Base-by-base conservation (phyloP, 2,797 vertebrate species). In the Acipenser oxyrinchus region DNA sequence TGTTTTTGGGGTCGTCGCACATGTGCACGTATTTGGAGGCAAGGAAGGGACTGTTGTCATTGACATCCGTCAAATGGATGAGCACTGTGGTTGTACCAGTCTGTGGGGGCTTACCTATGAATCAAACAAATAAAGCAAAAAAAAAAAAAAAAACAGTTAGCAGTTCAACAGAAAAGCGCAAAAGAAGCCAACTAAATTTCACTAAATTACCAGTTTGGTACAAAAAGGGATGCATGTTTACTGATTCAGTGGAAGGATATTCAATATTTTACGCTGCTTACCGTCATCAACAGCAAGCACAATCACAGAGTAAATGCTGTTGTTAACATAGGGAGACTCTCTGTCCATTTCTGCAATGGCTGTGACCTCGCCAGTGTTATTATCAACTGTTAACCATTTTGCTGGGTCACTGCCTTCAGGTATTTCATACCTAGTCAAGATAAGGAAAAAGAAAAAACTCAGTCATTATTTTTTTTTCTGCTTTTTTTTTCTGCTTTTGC, bases 41-140 rank as follows among this genome's bases (percentile, higher is more conserved):
- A 70, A 94, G 78, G 0, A 1, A 0, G 0, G 91, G 93, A 1
- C 0, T 15, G 1, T 88, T 82, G 78, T 93, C 92, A 12, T 87
- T 92, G 63, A 84, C 0, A 53, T 94, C 93, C 0, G 66, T 63
- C 8, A 94, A 66, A 72, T 89, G 73, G 63, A 95, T 52, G 9
- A 64, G 11, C 49, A 94, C 8, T 3, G 85, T 92, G 51, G 81
- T 78, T 0, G 87, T 89, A 0, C 83, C 84, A 0, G 90, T 92
- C 66, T 71, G 79, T 0, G 80, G 83, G n/a, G 89, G 93, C 2
- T 80, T 1, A 58, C 87, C 94, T 94, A 13, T 60, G 59, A 18
- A 18, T 18, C 15, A 12, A 18, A 8, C 58, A 69, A 10, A 63
- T 60, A 60, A 6, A 15, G 6, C 23, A 61, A 6, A 61, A 61